Percentiles rank a stretch among this genome's conserved stretches.
Evolutionary conservation across 2,888 invertebrate species (phyloP).

Genomic region (Nephrotoma flavescens): DNA sequence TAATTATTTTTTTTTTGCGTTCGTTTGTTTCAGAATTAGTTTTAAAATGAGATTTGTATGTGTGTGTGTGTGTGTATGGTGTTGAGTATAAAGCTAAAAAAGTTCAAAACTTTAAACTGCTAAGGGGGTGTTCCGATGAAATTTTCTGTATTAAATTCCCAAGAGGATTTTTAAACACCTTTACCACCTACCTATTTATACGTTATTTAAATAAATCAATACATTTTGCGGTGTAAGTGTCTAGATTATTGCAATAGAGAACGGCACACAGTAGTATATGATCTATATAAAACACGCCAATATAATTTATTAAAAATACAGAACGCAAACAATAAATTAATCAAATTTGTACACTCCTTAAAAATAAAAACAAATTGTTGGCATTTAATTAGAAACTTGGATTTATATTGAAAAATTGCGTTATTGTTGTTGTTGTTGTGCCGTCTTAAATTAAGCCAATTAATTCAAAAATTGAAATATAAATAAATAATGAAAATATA

Average conservation of each 20-base stretch:
- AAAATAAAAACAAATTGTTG: neutral
- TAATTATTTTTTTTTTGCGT: neutral
- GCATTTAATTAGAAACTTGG: neutral
- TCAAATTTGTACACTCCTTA: neutral
- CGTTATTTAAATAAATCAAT: neutral
- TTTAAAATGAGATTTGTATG: neutral
- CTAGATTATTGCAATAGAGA: neutral
- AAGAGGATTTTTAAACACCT: no score
- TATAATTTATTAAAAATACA: neutral
- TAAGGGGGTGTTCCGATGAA: neutral
- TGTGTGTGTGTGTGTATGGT: neutral
- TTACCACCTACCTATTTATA: neutral
- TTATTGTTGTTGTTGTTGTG: neutral
- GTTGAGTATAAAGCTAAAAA: neutral
- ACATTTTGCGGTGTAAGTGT: neutral
- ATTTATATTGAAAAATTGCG: neutral
- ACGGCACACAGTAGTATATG: neutral
- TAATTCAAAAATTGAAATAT: neutral
- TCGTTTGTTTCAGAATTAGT: neutral
- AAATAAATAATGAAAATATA: neutral
- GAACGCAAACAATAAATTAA: neutral
- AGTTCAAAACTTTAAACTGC: neutral
- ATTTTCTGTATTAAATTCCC: no score
- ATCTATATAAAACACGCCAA: neutral
- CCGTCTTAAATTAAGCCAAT: neutral